These are phyloP conservation scores for Sebastes alutus DNA, from an alignment of 2,797 vertebrate species.

Conservation along the genomic window DNA sequence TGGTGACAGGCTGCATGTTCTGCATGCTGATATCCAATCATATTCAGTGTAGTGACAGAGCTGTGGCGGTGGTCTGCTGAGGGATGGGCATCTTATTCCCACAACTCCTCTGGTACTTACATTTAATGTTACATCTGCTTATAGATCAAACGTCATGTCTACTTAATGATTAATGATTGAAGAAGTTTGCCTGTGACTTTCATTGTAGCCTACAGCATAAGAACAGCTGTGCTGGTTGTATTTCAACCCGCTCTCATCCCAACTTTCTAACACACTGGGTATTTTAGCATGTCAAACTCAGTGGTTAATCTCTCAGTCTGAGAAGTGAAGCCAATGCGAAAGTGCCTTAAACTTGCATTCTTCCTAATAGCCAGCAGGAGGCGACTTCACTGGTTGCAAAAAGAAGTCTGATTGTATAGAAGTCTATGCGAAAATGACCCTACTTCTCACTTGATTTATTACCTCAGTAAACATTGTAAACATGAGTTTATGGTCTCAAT, in stretches of 20 bases:
- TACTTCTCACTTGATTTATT: too few relatives aligned
- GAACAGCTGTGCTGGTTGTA: background rate
- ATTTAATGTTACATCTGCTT: background rate
- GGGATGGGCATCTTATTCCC: background rate
- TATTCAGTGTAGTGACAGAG: background rate
- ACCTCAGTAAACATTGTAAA: too few relatives aligned
- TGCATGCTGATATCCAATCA: slow-evolving; percentile 50
- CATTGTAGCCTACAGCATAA: background rate
- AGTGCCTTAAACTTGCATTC: too few relatives aligned
- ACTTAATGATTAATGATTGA: background rate
- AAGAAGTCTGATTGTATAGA: too few relatives aligned
- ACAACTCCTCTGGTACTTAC: background rate
- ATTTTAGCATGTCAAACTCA: rapidly evolving
- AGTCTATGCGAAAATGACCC: too few relatives aligned
- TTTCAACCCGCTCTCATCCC: background rate
- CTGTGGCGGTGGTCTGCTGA: background rate
- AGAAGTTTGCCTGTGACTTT: background rate
- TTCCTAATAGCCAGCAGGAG: too few relatives aligned
- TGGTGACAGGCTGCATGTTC: slow-evolving; percentile 59
- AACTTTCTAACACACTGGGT: background rate
- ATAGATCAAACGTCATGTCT: background rate
- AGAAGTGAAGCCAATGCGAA: too few relatives aligned
- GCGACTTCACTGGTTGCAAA: too few relatives aligned
- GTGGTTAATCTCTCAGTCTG: too few relatives aligned
- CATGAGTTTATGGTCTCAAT: too few relatives aligned